Percentiles rank a stretch among this genome's conserved stretches.
phyloP scores from a whole-genome alignment of 2,888 invertebrate species.

The Geophilus truncorum region DNA sequence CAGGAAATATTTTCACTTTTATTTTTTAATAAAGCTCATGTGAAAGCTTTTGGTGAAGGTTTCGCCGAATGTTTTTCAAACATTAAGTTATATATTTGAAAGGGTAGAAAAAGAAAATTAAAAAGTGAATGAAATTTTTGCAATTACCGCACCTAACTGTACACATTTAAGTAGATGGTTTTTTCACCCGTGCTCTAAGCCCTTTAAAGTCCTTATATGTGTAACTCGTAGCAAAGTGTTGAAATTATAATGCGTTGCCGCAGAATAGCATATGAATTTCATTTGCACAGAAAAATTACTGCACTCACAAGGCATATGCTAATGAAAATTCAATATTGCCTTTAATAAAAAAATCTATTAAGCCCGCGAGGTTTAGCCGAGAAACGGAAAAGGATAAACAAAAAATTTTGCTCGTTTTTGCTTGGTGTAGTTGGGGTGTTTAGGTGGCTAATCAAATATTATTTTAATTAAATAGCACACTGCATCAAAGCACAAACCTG shows the following conservation, averaged over 20 bases:
- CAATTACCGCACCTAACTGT: background rate
- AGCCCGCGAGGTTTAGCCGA: background rate
- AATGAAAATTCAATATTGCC: background rate
- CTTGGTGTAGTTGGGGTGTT: background rate
- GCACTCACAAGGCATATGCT: background rate
- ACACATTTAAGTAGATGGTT: background rate
- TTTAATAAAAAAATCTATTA: background rate
- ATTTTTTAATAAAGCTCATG: too few relatives aligned
- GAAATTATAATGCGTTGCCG: slow-evolving; percentile 3
- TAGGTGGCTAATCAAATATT: background rate
- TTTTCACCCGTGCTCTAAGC: background rate
- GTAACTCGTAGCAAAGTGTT: background rate
- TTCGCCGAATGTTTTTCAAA: background rate
- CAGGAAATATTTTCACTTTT: too few relatives aligned
- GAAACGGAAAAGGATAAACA: background rate
- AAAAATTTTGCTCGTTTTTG: background rate
- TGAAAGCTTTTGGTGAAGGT: background rate
- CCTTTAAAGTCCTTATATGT: background rate
- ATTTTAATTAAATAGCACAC: background rate
- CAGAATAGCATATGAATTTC: slow-evolving; percentile 2
- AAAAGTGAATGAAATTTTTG: background rate
- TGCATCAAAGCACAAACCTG: background rate
- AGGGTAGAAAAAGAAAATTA: background rate
- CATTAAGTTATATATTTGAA: background rate
- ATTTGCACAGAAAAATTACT: background rate